Percentiles rank a stretch among this genome's conserved stretches.
These are phyloP conservation scores for Syrphus vitripennis DNA, from an alignment of 2,888 invertebrate species.

Conservation along the genomic window DNA sequence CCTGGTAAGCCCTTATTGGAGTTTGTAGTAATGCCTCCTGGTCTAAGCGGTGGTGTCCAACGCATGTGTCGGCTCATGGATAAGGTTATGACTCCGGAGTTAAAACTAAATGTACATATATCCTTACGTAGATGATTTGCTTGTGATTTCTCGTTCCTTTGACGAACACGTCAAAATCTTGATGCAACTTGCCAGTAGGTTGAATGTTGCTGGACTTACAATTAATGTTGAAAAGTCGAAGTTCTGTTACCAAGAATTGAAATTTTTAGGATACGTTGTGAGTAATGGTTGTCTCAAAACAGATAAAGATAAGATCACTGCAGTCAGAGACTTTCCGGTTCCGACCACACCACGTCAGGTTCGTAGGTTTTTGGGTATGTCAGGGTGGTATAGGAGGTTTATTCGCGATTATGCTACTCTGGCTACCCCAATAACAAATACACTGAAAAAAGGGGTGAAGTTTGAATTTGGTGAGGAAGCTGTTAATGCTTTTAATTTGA, in stretches of 20 bases:
- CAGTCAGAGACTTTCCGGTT: slow-evolving; percentile 38
- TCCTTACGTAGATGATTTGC: slow-evolving; percentile 47
- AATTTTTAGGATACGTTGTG: slow-evolving; percentile 46
- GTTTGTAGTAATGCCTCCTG: not conserved
- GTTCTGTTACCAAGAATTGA: not conserved
- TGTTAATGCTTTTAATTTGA: too few relatives aligned
- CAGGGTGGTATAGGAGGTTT: not conserved
- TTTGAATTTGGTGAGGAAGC: too few relatives aligned
- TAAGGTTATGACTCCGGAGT: not conserved
- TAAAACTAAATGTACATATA: not conserved
- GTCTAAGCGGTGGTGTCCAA: not conserved
- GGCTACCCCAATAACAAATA: too few relatives aligned
- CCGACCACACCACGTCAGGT: slow-evolving; percentile 45
- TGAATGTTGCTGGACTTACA: not conserved
- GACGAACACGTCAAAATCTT: slow-evolving; percentile 3
- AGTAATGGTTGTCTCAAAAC: slow-evolving; percentile 24
- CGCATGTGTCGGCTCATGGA: not conserved
- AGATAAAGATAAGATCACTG: slow-evolving; percentile 42
- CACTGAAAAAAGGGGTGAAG: too few relatives aligned
- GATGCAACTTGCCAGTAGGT: too few relatives aligned
- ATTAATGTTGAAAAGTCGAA: not conserved
- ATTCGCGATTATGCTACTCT: too few relatives aligned
- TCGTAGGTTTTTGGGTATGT: not conserved
- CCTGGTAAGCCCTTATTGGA: not conserved
- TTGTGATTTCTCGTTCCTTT: slow-evolving; percentile 40